Evolutionary conservation across 2,113 vertebrate genomes (phyloP).

Genomic region (Onychostoma macrolepis): DNA sequence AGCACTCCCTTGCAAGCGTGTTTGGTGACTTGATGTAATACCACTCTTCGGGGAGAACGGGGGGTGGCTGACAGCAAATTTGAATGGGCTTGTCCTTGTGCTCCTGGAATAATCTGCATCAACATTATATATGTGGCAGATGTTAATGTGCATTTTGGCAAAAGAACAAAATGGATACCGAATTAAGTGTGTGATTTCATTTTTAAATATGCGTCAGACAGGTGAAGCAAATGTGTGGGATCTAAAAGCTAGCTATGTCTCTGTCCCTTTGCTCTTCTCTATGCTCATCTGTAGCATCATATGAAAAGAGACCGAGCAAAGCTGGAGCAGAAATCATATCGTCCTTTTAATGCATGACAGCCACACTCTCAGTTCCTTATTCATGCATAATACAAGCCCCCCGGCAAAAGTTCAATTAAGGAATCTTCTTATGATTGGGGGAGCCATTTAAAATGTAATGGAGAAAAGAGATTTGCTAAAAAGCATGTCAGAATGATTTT

Average conservation of each 20-base stretch:
- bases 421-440: constrained; percentile 39
- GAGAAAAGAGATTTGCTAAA: constrained; percentile 46
- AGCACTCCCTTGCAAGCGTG: neutral
- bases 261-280: constrained; percentile 14
- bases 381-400: constrained; percentile 27
- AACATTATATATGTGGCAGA: constrained; percentile 8
- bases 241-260: neutral
- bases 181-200: neutral
- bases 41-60: neutral
- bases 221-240: constrained; percentile 12
- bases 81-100: constrained; percentile 2
- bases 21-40: constrained; percentile 1
- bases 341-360: neutral
- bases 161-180: neutral
- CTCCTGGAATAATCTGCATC: constrained; percentile 18
- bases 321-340: constrained; percentile 17
- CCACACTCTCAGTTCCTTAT: constrained; percentile 8
- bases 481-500: constrained; percentile 38
- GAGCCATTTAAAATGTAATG: constrained; percentile 37
- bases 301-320: constrained; percentile 28
- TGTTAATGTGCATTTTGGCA: constrained; percentile 28
- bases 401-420: constrained; percentile 55
- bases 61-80: neutral
- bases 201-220: neutral
- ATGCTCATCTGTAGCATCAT: neutral